phyloP scores from a whole-genome alignment of 2,797 vertebrate genomes.

The Phylloscopus collybita region DNA sequence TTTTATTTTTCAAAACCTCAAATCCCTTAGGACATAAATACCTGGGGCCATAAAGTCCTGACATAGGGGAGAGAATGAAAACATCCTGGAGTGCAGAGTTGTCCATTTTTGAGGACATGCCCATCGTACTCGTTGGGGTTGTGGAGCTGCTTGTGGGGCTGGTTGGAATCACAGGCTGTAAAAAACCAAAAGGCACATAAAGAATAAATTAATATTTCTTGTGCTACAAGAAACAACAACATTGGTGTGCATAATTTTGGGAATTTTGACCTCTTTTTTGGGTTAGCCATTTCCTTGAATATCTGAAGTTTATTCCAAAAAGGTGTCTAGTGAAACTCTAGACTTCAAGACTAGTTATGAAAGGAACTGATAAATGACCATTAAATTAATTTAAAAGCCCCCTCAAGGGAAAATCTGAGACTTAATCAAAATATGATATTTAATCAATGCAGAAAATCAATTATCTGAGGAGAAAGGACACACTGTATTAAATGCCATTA shows the following conservation, averaged over 20 bases:
- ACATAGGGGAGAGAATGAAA: slow-evolving; percentile 88
- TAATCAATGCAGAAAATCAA: slow-evolving; percentile 13
- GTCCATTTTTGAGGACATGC: slow-evolving; percentile 86
- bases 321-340: neutral
- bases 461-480: neutral
- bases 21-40: slow-evolving; percentile 50
- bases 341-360: neutral
- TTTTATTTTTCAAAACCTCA: neutral
- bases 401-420: neutral
- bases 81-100: slow-evolving; percentile 86
- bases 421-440: neutral
- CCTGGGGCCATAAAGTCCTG: slow-evolving; percentile 88
- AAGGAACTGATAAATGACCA: neutral
- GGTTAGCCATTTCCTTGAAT: rapidly evolving
- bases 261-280: neutral
- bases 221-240: neutral
- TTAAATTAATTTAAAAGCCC: neutral
- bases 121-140: slow-evolving; percentile 83
- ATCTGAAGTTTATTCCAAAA: neutral
- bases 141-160: slow-evolving; percentile 75
- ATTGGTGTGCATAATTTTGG: rapidly evolving
- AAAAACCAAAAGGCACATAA: neutral
- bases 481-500: neutral
- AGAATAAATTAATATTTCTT: neutral
- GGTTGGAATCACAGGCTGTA: slow-evolving; percentile 83